These are phyloP conservation scores for Sinocyclocheilus grahami DNA, from an alignment of 2,113 vertebrate species.

Conservation along the genomic window DNA sequence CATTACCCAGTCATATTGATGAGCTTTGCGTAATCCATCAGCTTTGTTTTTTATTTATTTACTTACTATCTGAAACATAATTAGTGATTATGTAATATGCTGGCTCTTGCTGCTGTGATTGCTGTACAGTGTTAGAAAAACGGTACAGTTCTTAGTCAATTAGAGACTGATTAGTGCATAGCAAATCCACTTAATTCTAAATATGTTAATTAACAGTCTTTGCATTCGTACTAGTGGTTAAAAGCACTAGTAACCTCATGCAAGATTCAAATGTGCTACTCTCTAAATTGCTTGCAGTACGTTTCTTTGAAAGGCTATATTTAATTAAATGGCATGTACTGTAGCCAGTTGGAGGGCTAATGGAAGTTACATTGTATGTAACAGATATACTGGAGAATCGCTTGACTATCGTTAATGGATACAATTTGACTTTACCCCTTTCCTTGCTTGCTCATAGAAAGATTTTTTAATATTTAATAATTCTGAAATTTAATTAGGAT, in stretches of 20 bases:
- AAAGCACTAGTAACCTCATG: slow-evolving; percentile 89
- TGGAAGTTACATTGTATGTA: slow-evolving; percentile 81
- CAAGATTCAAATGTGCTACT: slow-evolving; percentile 75
- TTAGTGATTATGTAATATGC: slow-evolving; percentile 95
- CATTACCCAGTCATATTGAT: slow-evolving; percentile 86
- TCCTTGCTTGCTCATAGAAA: slow-evolving; percentile 57
- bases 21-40: slow-evolving; percentile 77
- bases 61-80: slow-evolving; percentile 83
- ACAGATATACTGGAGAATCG: slow-evolving; percentile 80
- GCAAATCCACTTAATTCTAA: slow-evolving; percentile 93
- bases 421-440: slow-evolving; percentile 59
- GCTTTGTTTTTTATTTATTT: slow-evolving; percentile 73
- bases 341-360: slow-evolving; percentile 78
- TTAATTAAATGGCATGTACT: slow-evolving; percentile 83
- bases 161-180: slow-evolving; percentile 90
- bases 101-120: slow-evolving; percentile 86
- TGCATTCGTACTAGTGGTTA: slow-evolving; percentile 85
- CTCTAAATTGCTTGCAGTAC: slow-evolving; percentile 78
- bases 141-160: slow-evolving; percentile 89
- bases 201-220: slow-evolving; percentile 91
- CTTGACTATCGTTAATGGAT: too few relatives aligned
- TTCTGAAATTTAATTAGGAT: slow-evolving; percentile 49
- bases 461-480: slow-evolving; percentile 60
- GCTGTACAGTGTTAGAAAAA: slow-evolving; percentile 87
- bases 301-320: slow-evolving; percentile 87